Conservation (phyloP, 2,888 invertebrate genomes). For the Megamerina dolium region DNA sequence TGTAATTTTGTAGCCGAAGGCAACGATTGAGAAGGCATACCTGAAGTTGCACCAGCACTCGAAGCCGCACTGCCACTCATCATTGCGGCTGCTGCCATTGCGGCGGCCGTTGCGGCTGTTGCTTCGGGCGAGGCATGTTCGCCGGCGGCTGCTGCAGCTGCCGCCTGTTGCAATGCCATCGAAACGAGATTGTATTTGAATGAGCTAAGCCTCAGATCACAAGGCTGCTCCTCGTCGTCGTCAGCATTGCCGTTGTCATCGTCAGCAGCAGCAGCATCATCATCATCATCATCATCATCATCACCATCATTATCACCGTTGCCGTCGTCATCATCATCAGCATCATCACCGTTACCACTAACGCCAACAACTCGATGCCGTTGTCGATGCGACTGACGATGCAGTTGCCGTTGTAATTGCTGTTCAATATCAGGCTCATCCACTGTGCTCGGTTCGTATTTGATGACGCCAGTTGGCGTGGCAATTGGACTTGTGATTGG, state of each 20-base stretch:
- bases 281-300: constrained; percentile 6
- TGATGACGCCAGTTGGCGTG: constrained; percentile 27
- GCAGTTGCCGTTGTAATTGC: constrained; percentile 10
- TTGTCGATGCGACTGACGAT: constrained; percentile 30
- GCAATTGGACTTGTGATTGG: constrained; percentile 38
- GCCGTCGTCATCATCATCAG: constrained; percentile 23
- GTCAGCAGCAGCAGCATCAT: constrained; percentile 15
- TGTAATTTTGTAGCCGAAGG: constrained; percentile 22
- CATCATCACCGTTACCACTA: constrained; percentile 16
- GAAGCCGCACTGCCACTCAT: constrained; percentile 18
- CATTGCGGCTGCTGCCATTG: constrained; percentile 23
- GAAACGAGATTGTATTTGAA: constrained; percentile 35
- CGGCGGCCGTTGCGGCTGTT: constrained; percentile 20
- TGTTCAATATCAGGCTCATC: constrained; percentile 20
- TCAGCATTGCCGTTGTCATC: constrained; percentile 28
- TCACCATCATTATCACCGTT: constrained; percentile 5
- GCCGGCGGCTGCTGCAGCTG: constrained; percentile 9
- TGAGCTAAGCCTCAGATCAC: constrained; percentile 43
- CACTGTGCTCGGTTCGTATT: constrained; percentile 34
- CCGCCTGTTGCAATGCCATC: constrained; percentile 33
- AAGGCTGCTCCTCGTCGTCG: constrained; percentile 41
- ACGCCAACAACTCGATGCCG: constrained; percentile 10
- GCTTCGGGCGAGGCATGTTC: constrained; percentile 12
- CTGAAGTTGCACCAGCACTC: constrained; percentile 22
- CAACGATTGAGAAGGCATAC: constrained; percentile 22